A percentile compares a stretch with the other conserved stretches of the same genome.
phyloP scores from a whole-genome alignment of 2,888 invertebrate genomes.

The Orthosia cruda region DNA sequence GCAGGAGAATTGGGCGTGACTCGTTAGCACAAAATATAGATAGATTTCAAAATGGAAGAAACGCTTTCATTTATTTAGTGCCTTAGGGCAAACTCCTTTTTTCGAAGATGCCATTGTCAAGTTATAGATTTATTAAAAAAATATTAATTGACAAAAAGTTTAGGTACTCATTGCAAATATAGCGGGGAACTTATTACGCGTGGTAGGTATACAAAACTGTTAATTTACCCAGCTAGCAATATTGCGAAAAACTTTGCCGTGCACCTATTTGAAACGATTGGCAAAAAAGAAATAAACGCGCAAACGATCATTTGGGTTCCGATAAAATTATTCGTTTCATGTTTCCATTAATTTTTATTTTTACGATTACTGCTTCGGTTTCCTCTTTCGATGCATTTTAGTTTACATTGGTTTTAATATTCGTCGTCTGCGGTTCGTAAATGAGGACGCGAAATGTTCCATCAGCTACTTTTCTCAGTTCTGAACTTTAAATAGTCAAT shows the following conservation, averaged over 20 bases:
- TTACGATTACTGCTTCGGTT: slow-evolving; percentile 44
- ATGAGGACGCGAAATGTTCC: slow-evolving; percentile 58
- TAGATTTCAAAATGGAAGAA: slow-evolving; percentile 55
- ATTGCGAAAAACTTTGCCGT: slow-evolving; percentile 26
- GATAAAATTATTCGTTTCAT: slow-evolving; percentile 52
- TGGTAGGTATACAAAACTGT: slow-evolving; percentile 6
- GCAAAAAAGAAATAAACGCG: slow-evolving; percentile 40
- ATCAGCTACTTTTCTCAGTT: slow-evolving; percentile 62
- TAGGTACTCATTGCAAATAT: slow-evolving; percentile 6
- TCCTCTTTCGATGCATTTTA: slow-evolving; percentile 45
- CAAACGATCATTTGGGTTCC: slow-evolving; percentile 51
- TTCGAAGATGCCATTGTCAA: slow-evolving; percentile 4
- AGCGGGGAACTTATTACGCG: slow-evolving; percentile 15
- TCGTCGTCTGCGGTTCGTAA: slow-evolving; percentile 46
- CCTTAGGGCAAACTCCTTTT: slow-evolving; percentile 22
- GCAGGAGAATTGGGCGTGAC: slow-evolving; percentile 72
- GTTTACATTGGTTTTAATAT: slow-evolving; percentile 57
- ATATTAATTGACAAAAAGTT: neutral
- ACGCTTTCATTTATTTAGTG: slow-evolving; percentile 41
- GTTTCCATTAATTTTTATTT: slow-evolving; percentile 52
- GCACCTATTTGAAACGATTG: slow-evolving; percentile 43
- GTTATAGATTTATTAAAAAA: neutral
- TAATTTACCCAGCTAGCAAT: neutral
- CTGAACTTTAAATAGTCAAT: slow-evolving; percentile 64
- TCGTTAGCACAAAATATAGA: slow-evolving; percentile 75